A percentile compares a stretch with the other conserved stretches of the same genome.
phyloP scores from a whole-genome alignment of 2,797 vertebrate species.

The Chelonia mydas region DNA sequence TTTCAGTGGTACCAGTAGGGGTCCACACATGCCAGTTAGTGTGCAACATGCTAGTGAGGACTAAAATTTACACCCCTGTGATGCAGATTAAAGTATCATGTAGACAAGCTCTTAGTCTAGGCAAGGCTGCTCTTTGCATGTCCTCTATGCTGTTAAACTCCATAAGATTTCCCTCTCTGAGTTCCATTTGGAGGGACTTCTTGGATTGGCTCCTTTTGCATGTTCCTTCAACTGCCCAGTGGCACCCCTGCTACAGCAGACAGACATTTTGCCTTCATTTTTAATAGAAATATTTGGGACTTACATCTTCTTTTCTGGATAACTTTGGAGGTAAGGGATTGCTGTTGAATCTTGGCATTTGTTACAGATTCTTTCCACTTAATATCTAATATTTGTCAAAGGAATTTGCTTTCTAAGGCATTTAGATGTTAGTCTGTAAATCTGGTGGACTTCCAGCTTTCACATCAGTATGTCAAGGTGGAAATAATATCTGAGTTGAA shows the following conservation, averaged over 20 bases:
- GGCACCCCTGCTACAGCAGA: neutral
- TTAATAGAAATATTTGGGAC: neutral
- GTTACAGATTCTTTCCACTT: neutral
- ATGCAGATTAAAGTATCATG: neutral
- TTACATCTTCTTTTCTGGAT: neutral
- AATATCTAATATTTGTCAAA: neutral
- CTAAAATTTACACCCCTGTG: neutral
- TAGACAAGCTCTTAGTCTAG: neutral
- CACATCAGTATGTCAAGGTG: neutral
- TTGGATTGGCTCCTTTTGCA: neutral
- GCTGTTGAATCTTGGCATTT: neutral
- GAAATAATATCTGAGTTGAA: neutral
- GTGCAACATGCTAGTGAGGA: neutral
- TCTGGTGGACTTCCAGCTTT: conserved; percentile 19
- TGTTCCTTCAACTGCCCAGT: neutral
- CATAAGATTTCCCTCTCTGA: neutral
- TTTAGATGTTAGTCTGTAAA: conserved; percentile 9
- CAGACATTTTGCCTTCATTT: neutral
- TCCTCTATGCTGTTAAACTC: neutral
- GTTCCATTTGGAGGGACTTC: neutral
- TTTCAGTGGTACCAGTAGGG: neutral
- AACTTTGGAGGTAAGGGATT: neutral
- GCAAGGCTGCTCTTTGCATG: neutral
- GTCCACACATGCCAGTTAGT: neutral
- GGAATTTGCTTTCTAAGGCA: neutral